A percentile compares a stretch with the other conserved stretches of the same genome.
Evolutionary conservation across 2,797 vertebrate species (phyloP).

Genomic region (Semotilus atromaculatus): DNA sequence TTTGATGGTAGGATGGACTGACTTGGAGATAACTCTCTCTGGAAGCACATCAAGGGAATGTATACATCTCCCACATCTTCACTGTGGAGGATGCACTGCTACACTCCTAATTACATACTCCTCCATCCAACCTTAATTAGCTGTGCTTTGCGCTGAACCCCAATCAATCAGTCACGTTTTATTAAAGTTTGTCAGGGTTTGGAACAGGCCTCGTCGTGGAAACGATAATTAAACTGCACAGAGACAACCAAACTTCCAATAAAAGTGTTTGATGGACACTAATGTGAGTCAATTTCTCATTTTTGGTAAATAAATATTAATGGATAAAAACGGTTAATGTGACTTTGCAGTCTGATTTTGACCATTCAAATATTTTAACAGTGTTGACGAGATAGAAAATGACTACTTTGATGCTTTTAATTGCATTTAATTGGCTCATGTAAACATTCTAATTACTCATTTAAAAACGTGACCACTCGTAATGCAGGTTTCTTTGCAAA

Average conservation of each 20-base stretch:
- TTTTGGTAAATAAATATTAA: constrained; percentile 24
- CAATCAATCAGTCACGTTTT: constrained; percentile 67
- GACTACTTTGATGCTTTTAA: constrained; percentile 40
- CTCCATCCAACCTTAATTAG: constrained; percentile 66
- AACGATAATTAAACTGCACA: constrained; percentile 51
- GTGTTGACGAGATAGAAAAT: constrained; percentile 34
- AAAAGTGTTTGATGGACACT: constrained; percentile 6
- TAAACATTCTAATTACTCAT: constrained; percentile 31
- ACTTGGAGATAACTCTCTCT: constrained; percentile 38
- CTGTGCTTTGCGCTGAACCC: constrained; percentile 59
- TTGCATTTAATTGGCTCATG: constrained; percentile 45
- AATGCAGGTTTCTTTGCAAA: neutral
- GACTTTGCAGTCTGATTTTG: neutral
- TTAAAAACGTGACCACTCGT: neutral
- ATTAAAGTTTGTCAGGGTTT: constrained; percentile 61
- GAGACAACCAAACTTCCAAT: constrained; percentile 23
- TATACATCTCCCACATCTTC: constrained; percentile 33
- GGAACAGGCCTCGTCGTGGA: constrained; percentile 47
- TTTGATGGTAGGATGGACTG: constrained; percentile 25
- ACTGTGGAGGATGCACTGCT: constrained; percentile 20
- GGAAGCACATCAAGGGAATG: constrained; percentile 43
- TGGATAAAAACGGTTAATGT: neutral
- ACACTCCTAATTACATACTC: constrained; percentile 53
- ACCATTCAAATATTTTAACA: constrained; percentile 28
- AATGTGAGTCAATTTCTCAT: constrained; percentile 8